These are phyloP conservation scores for Ceratina australensis DNA, from an alignment of 1,140 invertebrate genomes.

Conservation along the genomic window DNA sequence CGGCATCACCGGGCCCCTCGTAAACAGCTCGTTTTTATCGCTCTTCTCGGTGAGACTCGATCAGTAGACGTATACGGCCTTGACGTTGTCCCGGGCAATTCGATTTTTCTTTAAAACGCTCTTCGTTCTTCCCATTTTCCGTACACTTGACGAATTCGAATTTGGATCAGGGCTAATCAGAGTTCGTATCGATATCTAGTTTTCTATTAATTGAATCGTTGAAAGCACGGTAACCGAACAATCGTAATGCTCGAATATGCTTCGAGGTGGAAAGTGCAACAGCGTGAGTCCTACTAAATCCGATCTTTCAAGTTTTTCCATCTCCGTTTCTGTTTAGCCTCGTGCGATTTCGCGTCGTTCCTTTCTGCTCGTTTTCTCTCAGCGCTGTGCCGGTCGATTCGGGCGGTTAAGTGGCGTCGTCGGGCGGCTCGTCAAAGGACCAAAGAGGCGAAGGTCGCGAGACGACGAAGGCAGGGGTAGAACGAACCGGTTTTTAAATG, in stretches of 20 bases:
- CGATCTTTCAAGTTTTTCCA: too few relatives aligned
- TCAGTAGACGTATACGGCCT: constrained; percentile 50
- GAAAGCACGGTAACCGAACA: too few relatives aligned
- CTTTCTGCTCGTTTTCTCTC: neutral
- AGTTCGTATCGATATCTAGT: too few relatives aligned
- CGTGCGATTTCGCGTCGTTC: constrained; percentile 27
- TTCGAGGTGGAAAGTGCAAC: too few relatives aligned
- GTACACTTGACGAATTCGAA: neutral
- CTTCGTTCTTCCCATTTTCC: neutral
- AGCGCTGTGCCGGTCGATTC: neutral
- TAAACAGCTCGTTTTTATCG: constrained; percentile 62
- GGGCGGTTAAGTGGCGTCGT: neutral
- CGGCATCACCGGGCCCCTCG: constrained; percentile 28
- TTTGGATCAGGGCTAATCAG: too few relatives aligned
- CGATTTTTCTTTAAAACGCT: constrained; percentile 12
- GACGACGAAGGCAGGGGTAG: neutral
- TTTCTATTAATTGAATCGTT: too few relatives aligned
- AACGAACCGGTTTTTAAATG: constrained; percentile 68
- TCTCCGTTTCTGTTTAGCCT: too few relatives aligned
- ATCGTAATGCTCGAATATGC: too few relatives aligned
- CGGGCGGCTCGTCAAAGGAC: constrained; percentile 48
- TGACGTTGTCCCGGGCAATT: constrained; percentile 43
- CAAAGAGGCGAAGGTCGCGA: constrained; percentile 20
- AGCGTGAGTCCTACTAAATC: too few relatives aligned
- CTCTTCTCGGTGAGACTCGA: constrained; percentile 30